Percentiles rank a stretch among this genome's conserved stretches.
Conservation (phyloP, 2,113 vertebrate species). For the Aspiorhynchus laticeps region DNA sequence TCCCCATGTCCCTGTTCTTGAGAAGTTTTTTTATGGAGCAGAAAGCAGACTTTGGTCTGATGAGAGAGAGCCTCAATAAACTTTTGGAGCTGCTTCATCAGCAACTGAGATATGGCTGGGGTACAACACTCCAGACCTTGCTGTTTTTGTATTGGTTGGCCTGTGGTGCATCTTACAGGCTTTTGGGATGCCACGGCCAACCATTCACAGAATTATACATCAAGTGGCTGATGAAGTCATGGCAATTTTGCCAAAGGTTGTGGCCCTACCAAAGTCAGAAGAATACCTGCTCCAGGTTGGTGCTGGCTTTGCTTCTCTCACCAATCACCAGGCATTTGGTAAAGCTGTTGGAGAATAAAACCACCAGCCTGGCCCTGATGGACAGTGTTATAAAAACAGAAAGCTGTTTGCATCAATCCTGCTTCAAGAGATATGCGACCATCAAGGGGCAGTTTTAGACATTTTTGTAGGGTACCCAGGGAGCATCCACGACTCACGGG, state of each 20-base stretch:
- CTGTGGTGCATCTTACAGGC: not conserved
- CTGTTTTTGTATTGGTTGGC: conserved; percentile 10
- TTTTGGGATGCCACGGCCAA: not conserved
- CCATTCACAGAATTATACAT: not conserved
- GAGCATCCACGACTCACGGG: too few relatives aligned
- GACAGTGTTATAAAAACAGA: too few relatives aligned
- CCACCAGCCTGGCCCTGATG: too few relatives aligned
- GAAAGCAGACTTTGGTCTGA: not conserved
- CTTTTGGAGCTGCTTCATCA: not conserved
- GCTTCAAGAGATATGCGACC: too few relatives aligned
- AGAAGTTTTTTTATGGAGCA: not conserved
- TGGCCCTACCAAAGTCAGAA: not conserved
- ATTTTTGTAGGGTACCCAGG: too few relatives aligned
- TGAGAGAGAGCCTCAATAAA: not conserved
- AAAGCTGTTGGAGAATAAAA: too few relatives aligned
- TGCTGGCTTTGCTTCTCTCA: too few relatives aligned
- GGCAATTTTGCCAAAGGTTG: not conserved
- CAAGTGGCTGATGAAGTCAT: not conserved
- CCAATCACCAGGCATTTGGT: too few relatives aligned
- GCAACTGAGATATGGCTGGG: not conserved
- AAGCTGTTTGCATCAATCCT: too few relatives aligned
- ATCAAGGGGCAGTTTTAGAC: too few relatives aligned
- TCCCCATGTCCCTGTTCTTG: not conserved
- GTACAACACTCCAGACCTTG: not conserved
- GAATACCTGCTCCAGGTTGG: too few relatives aligned